These are phyloP conservation scores for Platerodrilus igneus DNA, from an alignment of 2,888 invertebrate species.

Conservation along the genomic window DNA sequence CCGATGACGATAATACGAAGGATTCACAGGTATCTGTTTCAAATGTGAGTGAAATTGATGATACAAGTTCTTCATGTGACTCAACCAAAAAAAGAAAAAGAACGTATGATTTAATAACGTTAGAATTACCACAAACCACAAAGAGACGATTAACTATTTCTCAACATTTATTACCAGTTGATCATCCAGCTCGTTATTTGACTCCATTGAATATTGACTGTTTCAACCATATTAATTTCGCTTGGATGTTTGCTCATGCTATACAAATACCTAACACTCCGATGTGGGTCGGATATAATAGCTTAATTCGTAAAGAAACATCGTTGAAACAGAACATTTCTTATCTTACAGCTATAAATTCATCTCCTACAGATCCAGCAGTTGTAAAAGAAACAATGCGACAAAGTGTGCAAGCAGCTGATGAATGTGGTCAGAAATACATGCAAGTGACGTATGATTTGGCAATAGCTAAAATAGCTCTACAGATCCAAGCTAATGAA, in stretches of 20 bases:
- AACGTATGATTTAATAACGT: slow-evolving; percentile 5
- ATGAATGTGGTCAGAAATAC: slow-evolving; percentile 24
- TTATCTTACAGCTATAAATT: too few relatives aligned
- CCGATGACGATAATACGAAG: slow-evolving; percentile 4
- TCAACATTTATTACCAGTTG: neutral
- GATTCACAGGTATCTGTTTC: slow-evolving; percentile 6
- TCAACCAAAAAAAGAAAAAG: slow-evolving; percentile 7
- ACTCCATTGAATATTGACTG: slow-evolving; percentile 4
- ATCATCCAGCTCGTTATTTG: slow-evolving; percentile 8
- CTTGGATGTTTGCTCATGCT: too few relatives aligned
- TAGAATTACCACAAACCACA: slow-evolving; percentile 3
- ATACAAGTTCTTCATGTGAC: neutral
- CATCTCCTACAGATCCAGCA: too few relatives aligned
- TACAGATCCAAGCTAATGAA: slow-evolving; percentile 35
- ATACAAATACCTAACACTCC: too few relatives aligned
- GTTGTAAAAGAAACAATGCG: slow-evolving; percentile 33
- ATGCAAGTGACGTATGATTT: slow-evolving; percentile 36
- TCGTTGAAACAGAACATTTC: too few relatives aligned
- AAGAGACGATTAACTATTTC: slow-evolving; percentile 3
- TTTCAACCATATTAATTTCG: slow-evolving; percentile 3
- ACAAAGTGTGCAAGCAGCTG: slow-evolving; percentile 25
- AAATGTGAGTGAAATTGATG: slow-evolving; percentile 2
- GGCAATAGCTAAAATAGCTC: slow-evolving; percentile 32
- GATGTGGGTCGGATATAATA: too few relatives aligned
- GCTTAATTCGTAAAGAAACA: too few relatives aligned